Percentiles rank a stretch among this genome's conserved stretches.
Conservation (phyloP, 2,888 invertebrate species). For the Allacma fusca region DNA sequence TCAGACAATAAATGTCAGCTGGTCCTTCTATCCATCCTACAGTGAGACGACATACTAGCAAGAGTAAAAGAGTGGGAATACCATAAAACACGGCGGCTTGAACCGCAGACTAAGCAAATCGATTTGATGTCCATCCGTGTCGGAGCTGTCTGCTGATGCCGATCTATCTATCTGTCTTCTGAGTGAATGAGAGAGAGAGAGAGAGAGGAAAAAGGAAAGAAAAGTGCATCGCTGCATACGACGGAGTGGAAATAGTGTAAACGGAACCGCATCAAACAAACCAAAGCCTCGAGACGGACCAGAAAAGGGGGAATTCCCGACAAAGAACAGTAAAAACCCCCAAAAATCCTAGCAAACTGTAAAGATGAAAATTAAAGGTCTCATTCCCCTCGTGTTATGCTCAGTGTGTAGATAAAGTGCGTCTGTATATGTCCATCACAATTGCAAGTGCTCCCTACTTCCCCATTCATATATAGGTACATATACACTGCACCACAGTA, state of each 20-base stretch:
- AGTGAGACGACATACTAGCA: background rate
- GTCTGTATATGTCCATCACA: too few relatives aligned
- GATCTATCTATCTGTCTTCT: constrained; percentile 16
- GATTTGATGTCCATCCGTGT: constrained; percentile 36
- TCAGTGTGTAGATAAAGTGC: too few relatives aligned
- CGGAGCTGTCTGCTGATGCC: constrained; percentile 7
- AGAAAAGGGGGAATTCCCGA: constrained; percentile 1
- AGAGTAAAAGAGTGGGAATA: constrained; percentile 18
- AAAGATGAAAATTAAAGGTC: constrained; percentile 41
- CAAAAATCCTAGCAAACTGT: constrained; percentile 26
- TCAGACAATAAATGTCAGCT: constrained; percentile 42
- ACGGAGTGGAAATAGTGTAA: constrained; percentile 20
- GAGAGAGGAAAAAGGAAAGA: constrained; percentile 1
- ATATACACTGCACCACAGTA: too few relatives aligned
- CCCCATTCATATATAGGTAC: too few relatives aligned
- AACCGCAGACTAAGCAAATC: constrained; percentile 44
- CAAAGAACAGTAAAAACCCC: constrained; percentile 22
- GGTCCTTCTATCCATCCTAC: constrained; percentile 10
- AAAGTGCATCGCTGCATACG: constrained; percentile 27
- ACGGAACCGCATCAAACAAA: constrained; percentile 45
- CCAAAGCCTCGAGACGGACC: constrained; percentile 18
- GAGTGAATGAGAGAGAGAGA: background rate
- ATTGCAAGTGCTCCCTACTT: too few relatives aligned
- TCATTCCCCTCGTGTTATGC: constrained; percentile 15
- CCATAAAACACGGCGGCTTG: constrained; percentile 27